phyloP scores from a whole-genome alignment of 2,797 vertebrate species.

The Tokudaia tokunoshimensis region DNA sequence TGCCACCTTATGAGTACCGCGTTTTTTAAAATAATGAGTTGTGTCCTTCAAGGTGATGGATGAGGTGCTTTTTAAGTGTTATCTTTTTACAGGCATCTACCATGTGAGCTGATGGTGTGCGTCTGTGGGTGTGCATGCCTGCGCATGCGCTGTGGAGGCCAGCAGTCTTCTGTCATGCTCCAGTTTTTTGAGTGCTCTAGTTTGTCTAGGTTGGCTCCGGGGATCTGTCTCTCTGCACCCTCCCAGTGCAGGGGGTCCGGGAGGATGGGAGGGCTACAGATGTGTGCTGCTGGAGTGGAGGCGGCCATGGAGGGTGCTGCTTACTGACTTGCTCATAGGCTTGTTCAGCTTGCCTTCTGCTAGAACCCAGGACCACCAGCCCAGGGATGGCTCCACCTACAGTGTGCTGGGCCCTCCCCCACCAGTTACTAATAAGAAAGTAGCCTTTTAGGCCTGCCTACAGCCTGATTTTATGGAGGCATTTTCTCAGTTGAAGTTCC shows the following conservation, averaged over 20 bases:
- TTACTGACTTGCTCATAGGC: too few relatives aligned
- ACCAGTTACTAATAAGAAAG: too few relatives aligned
- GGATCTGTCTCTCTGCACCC: neutral
- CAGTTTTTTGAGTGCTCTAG: neutral
- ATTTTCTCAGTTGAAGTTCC: too few relatives aligned
- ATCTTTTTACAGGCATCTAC: neutral
- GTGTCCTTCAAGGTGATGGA: neutral
- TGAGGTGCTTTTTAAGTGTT: neutral
- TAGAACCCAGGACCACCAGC: too few relatives aligned
- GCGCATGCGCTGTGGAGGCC: too few relatives aligned
- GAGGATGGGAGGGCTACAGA: too few relatives aligned
- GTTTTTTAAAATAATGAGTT: neutral
- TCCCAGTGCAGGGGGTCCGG: neutral
- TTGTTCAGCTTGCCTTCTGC: too few relatives aligned
- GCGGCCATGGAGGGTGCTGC: too few relatives aligned
- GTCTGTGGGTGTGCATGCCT: neutral
- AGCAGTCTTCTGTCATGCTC: neutral
- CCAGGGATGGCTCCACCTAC: too few relatives aligned
- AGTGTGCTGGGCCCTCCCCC: too few relatives aligned
- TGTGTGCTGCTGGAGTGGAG: neutral
- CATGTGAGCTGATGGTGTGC: neutral
- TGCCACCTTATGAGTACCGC: neutral
- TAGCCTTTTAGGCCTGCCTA: too few relatives aligned
- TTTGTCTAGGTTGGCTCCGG: neutral
- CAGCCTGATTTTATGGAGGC: too few relatives aligned